These are phyloP conservation scores for Darevskia nairensis DNA, from an alignment of 2,797 vertebrate species.

Conservation along the genomic window DNA sequence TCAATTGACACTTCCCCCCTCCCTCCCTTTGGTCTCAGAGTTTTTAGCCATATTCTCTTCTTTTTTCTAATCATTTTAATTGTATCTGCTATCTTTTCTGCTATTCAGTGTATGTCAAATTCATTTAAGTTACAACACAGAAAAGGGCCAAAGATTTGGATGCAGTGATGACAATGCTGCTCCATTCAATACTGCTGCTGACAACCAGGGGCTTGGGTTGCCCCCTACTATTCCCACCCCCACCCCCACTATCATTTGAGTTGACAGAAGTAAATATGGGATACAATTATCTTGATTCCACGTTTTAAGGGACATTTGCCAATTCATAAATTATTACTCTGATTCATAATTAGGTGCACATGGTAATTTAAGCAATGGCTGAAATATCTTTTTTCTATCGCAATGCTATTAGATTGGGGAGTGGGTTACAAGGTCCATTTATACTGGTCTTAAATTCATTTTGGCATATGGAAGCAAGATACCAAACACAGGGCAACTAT, in stretches of 20 bases:
- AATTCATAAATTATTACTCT: background rate
- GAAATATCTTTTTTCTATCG: background rate
- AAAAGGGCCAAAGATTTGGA: background rate
- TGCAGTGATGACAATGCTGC: no score
- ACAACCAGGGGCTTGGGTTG: no score
- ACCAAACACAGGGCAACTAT: no score
- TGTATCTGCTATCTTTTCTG: background rate
- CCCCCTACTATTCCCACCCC: background rate
- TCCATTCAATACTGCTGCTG: no score
- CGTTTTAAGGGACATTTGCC: background rate
- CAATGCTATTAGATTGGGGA: background rate
- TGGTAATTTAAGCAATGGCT: background rate
- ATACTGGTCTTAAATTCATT: background rate
- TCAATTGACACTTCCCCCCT: no score
- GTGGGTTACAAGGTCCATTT: background rate
- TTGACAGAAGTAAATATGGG: slow-evolving; percentile 10
- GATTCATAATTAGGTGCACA: background rate
- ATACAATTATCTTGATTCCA: background rate
- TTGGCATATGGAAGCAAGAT: background rate
- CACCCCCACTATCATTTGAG: background rate
- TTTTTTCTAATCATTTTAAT: no score
- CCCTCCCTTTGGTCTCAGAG: no score
- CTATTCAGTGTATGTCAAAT: background rate
- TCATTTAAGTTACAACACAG: background rate
- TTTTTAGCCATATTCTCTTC: no score